These are phyloP conservation scores for Diadumene lineata DNA, from an alignment of 92 coral and sea anemone species.

Conservation along the genomic window DNA sequence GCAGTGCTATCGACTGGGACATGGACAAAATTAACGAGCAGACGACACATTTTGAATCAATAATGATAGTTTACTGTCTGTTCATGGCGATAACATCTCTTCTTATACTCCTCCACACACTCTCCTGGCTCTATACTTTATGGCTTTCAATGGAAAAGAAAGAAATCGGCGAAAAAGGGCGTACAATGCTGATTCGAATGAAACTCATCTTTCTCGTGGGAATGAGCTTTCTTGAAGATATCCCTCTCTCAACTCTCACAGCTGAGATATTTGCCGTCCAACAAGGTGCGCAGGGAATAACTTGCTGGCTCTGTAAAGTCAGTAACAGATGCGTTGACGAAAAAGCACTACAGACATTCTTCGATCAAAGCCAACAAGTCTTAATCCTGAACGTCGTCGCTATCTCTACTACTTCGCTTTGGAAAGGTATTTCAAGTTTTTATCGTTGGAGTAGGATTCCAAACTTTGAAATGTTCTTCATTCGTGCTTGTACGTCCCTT, in stretches of 20 bases:
- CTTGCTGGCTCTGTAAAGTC: conserved; percentile 82
- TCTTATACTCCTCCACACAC: conserved; percentile 63
- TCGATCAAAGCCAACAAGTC: conserved; percentile 53
- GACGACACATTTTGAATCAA: conserved; percentile 46
- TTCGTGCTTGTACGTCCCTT: conserved; percentile 86
- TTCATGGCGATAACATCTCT: conserved; percentile 73
- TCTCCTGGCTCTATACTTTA: conserved; percentile 83
- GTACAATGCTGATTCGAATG: conserved; percentile 62
- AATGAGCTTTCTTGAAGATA: conserved; percentile 80
- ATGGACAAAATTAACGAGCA: conserved; percentile 48
- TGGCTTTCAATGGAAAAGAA: conserved; percentile 66
- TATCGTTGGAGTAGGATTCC: conserved; percentile 87
- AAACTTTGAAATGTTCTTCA: conserved; percentile 67
- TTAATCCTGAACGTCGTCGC: conserved; percentile 78
- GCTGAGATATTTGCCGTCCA: conserved; percentile 83
- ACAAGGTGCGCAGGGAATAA: conserved; percentile 74
- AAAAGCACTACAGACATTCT: conserved; percentile 52
- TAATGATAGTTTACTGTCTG: conserved; percentile 55
- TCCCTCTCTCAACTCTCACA: conserved; percentile 88
- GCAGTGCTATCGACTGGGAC: conserved; percentile 68
- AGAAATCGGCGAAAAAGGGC: conserved; percentile 65
- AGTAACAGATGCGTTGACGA: conserved; percentile 61
- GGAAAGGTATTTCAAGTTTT: conserved; percentile 97
- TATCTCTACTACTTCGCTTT: conserved; percentile 80
- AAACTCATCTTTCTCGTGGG: conserved; percentile 74